Conservation (phyloP, 2,888 invertebrate species). For the Itoplectis maculator region DNA sequence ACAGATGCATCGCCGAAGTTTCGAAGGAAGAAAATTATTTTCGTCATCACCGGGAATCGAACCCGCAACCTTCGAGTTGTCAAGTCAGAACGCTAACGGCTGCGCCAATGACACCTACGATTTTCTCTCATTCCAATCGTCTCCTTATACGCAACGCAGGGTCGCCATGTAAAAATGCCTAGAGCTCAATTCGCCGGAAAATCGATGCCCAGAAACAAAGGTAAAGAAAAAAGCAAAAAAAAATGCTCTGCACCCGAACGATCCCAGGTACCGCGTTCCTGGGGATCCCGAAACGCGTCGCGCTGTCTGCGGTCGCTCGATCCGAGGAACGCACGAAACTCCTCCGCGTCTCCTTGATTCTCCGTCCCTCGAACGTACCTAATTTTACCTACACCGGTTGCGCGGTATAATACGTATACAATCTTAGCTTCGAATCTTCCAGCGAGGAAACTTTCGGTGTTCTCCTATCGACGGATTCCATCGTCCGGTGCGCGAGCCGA, state of each 20-base stretch:
- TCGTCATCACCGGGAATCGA: too few species aligned
- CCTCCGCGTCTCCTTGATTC: slow-evolving; percentile 6
- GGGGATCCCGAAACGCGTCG: slow-evolving; percentile 23
- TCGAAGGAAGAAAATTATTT: too few species aligned
- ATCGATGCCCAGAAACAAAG: background rate
- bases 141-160: too few species aligned
- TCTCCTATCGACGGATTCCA: slow-evolving; percentile 80
- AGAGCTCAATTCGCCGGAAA: slow-evolving; percentile 16
- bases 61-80: too few species aligned
- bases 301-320: slow-evolving; percentile 36
- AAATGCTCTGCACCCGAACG: background rate
- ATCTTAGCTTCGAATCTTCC: slow-evolving; percentile 78
- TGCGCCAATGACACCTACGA: too few species aligned
- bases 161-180: slow-evolving; percentile 6
- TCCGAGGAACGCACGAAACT: background rate
- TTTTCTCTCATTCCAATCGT: too few species aligned
- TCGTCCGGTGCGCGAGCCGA: slow-evolving; percentile 74
- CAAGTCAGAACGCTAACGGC: too few species aligned
- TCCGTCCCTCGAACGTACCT: background rate
- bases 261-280: slow-evolving; percentile 15
- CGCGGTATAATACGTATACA: slow-evolving; percentile 3
- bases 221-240: background rate
- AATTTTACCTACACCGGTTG: background rate
- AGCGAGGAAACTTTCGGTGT: slow-evolving; percentile 78
- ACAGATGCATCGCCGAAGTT: too few species aligned